phyloP scores from a whole-genome alignment of 2,888 invertebrate species.

The Scaptomyza flava region DNA sequence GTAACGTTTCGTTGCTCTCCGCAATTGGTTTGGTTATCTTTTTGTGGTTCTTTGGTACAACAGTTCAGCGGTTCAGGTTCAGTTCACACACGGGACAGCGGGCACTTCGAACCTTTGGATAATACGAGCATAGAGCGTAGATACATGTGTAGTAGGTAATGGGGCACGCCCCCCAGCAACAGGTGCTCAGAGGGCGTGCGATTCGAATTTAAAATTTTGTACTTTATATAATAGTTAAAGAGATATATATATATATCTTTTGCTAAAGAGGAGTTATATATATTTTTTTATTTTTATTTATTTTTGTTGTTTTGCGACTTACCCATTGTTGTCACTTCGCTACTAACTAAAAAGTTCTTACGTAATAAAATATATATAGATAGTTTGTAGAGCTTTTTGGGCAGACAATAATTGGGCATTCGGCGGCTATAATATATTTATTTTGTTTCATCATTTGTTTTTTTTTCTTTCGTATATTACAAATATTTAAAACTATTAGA shows the following conservation, averaged over 20 bases:
- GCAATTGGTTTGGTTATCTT: slow-evolving; percentile 36
- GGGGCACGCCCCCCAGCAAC: slow-evolving; percentile 44
- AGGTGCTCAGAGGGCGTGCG: slow-evolving; percentile 2
- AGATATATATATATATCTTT: not conserved
- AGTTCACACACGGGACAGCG: slow-evolving; percentile 40
- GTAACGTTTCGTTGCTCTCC: slow-evolving; percentile 33
- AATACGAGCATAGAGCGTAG: slow-evolving; percentile 80
- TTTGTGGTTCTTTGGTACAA: no score
- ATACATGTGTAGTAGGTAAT: slow-evolving; percentile 65
- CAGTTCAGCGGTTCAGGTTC: slow-evolving; percentile 69
- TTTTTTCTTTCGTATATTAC: slow-evolving; percentile 50
- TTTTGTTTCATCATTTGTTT: slow-evolving; percentile 40
- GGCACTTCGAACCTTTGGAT: slow-evolving; percentile 78
- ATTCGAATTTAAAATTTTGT: not conserved
- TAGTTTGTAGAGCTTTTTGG: slow-evolving; percentile 42
- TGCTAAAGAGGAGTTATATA: slow-evolving; percentile 27
- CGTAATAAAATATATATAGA: slow-evolving; percentile 28
- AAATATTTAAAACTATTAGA: slow-evolving; percentile 66
- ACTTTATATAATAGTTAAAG: not conserved
- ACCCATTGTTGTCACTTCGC: slow-evolving; percentile 67
- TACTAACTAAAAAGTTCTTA: slow-evolving; percentile 71
- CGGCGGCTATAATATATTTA: slow-evolving; percentile 66
- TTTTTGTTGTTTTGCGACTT: slow-evolving; percentile 53
- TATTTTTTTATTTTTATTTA: slow-evolving; percentile 26
- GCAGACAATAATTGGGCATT: slow-evolving; percentile 67